phyloP scores from a whole-genome alignment of 2,113 vertebrate species.

The Cololabis saira region DNA sequence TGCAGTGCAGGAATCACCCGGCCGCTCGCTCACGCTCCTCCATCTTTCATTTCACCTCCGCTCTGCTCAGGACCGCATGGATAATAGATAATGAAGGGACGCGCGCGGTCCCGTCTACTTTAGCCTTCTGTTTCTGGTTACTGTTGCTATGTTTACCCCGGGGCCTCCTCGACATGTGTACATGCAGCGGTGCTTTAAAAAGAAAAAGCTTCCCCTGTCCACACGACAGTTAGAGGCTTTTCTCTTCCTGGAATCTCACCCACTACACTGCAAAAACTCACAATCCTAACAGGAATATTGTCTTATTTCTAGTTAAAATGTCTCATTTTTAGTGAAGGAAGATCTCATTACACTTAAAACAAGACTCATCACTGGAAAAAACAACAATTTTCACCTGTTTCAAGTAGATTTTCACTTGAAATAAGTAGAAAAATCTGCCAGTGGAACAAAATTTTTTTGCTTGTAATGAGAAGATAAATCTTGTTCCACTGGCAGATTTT shows the following conservation, averaged over 20 bases:
- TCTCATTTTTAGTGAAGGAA: too few species aligned
- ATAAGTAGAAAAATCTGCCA: too few species aligned
- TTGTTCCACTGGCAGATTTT: too few species aligned
- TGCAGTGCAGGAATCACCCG: slow-evolving; percentile 44
- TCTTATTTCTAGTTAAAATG: too few species aligned
- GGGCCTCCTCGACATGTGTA: slow-evolving; percentile 30
- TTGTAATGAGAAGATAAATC: too few species aligned
- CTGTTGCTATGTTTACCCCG: slow-evolving; percentile 76
- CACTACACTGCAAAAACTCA: too few species aligned
- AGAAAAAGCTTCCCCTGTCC: slow-evolving; percentile 29
- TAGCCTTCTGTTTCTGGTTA: slow-evolving; percentile 70
- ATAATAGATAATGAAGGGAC: slow-evolving; percentile 35
- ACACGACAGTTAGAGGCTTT: slow-evolving; percentile 4
- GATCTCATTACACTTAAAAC: too few species aligned
- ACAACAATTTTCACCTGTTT: too few species aligned
- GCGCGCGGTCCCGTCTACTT: slow-evolving; percentile 21
- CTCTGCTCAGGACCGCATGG: slow-evolving; percentile 6
- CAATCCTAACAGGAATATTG: too few species aligned
- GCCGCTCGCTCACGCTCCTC: slow-evolving; percentile 20
- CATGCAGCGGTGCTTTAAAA: slow-evolving; percentile 6
- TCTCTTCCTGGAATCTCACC: slow-evolving; percentile 31
- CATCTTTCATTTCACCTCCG: slow-evolving; percentile 35
- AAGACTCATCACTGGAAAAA: too few species aligned
- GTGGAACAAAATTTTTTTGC: too few species aligned
- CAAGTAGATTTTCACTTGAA: too few species aligned